A percentile compares a stretch with the other conserved stretches of the same genome.
These are phyloP conservation scores for Caerostris extrusa DNA, from an alignment of 1,140 invertebrate species.

Conservation along the genomic window DNA sequence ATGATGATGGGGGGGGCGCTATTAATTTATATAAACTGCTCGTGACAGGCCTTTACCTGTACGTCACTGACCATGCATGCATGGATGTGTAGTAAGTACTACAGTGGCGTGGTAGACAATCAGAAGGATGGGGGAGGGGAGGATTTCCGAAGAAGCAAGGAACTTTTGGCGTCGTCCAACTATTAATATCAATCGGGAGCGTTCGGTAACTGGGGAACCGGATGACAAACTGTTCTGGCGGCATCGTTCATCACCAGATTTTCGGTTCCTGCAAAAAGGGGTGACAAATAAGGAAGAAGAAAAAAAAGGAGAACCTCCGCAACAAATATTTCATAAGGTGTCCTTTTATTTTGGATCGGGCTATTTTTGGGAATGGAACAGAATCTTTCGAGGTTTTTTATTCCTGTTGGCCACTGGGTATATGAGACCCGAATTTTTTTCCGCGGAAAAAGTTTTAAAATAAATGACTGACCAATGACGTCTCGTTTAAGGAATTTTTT, in stretches of 20 bases:
- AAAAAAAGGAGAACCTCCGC: conserved; percentile 26
- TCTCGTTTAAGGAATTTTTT: not conserved
- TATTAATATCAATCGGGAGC: conserved; percentile 32
- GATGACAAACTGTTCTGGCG: conserved; percentile 61
- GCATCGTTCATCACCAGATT: conserved; percentile 47
- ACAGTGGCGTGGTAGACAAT: too few relatives aligned
- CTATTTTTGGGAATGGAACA: not conserved
- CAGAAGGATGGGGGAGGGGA: not conserved
- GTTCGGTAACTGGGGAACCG: conserved; percentile 39
- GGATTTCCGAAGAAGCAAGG: conserved; percentile 25
- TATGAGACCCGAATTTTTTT: not conserved
- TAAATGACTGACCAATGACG: not conserved
- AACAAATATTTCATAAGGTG: conserved; percentile 70
- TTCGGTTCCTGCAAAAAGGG: conserved; percentile 39
- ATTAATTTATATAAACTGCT: conserved; percentile 39
- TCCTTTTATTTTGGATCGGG: not conserved
- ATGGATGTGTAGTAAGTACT: not conserved
- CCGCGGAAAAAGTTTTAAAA: not conserved
- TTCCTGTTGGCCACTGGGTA: not conserved
- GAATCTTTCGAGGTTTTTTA: not conserved
- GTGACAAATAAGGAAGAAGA: conserved; percentile 56
- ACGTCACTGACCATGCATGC: conserved; percentile 2
- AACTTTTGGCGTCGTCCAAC: conserved; percentile 29
- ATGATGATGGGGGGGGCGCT: not conserved
- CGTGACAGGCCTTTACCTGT: not conserved